Conservation (phyloP, 2,797 vertebrate species). For the Sebastes jordani region DNA sequence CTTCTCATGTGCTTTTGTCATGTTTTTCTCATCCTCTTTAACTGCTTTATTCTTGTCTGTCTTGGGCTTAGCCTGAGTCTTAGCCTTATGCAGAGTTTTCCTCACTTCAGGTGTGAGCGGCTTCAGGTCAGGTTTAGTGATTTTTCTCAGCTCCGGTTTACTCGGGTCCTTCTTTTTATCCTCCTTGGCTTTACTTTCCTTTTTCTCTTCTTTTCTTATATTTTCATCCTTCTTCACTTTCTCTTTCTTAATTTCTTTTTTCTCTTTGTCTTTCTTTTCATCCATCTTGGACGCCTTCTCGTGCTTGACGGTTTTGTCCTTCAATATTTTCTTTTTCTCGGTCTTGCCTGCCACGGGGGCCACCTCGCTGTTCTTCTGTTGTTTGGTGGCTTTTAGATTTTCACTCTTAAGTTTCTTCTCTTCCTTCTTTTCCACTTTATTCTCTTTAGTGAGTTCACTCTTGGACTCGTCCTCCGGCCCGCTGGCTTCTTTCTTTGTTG, state of each 20-base stretch:
- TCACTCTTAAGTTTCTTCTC: constrained; percentile 89
- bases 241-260: constrained; percentile 94
- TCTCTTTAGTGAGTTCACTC: constrained; percentile 87
- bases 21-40: constrained; percentile 75
- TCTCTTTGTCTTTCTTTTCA: constrained; percentile 98
- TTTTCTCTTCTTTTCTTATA: constrained; percentile 92
- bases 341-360: constrained; percentile 84
- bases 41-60: constrained; percentile 87
- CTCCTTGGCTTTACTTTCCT: constrained; percentile 89
- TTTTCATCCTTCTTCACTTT: constrained; percentile 83
- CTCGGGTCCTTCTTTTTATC: constrained; percentile 91
- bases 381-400: constrained; percentile 86
- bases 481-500: constrained; percentile 86
- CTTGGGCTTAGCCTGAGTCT: constrained; percentile 90
- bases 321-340: constrained; percentile 92
- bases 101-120: constrained; percentile 97
- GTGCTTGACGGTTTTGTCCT: constrained; percentile 91
- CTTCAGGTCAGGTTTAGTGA: constrained; percentile 93
- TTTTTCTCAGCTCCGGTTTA: constrained; percentile 91
- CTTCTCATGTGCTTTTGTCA: constrained; percentile 74
- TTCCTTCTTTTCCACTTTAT: constrained; percentile 88
- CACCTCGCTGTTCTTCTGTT: constrained; percentile 86
- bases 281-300: constrained; percentile 92
- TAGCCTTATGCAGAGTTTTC: constrained; percentile 95
- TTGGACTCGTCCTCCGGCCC: constrained; percentile 89